Conservation (phyloP, 2,797 vertebrate genomes). For the Xerus rutilus region DNA sequence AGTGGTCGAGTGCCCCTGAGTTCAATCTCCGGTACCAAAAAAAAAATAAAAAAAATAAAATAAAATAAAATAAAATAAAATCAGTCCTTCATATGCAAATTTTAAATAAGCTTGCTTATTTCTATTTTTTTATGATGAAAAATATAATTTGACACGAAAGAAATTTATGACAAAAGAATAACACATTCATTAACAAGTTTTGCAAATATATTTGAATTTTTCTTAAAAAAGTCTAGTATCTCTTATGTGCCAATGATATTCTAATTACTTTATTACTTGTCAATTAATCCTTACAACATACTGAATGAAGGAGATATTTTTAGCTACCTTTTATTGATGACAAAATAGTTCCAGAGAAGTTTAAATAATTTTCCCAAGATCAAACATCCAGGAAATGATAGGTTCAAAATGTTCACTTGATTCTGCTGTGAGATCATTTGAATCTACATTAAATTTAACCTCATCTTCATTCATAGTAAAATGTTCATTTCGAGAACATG, state of each 20-base stretch:
- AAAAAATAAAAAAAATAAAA: too few species aligned
- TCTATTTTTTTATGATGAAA: background rate
- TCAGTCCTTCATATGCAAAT: background rate
- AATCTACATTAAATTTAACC: slow-evolving; percentile 40
- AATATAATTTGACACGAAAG: slow-evolving; percentile 23
- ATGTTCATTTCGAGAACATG: background rate
- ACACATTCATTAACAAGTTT: background rate
- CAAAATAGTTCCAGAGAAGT: background rate
- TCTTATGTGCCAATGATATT: background rate
- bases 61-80: too few species aligned
- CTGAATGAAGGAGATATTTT: background rate
- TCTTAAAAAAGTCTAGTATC: slow-evolving; percentile 20
- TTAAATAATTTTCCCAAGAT: slow-evolving; percentile 42
- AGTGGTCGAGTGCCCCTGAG: too few species aligned
- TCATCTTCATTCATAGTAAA: slow-evolving; percentile 31
- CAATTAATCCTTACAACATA: background rate
- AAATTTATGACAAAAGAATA: slow-evolving; percentile 39
- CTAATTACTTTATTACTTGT: background rate
- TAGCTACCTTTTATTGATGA: slow-evolving; percentile 10
- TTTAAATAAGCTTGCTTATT: slow-evolving; percentile 5
- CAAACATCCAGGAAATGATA: background rate
- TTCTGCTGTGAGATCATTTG: background rate
- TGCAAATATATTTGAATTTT: slow-evolving; percentile 46
- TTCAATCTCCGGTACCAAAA: too few species aligned
- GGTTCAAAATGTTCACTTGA: slow-evolving; percentile 13